Percentiles rank a stretch among this genome's conserved stretches.
Evolutionary conservation across 1,140 invertebrate species (phyloP).

Genomic region (Achatina immaculata): DNA sequence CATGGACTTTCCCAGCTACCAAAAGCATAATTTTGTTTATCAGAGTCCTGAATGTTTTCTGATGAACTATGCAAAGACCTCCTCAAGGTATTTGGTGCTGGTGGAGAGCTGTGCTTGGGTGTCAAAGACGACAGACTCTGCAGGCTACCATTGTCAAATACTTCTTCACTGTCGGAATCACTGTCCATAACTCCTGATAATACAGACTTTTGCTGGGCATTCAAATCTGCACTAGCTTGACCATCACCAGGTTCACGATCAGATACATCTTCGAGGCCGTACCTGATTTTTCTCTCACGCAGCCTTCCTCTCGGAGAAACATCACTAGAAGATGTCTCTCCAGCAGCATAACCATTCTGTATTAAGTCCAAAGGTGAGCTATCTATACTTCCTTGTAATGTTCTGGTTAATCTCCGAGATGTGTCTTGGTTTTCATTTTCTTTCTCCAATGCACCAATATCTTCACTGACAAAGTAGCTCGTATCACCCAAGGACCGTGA

Average conservation of each 20-base stretch:
- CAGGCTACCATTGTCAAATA: background rate
- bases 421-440: background rate
- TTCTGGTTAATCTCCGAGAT: background rate
- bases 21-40: too few species aligned
- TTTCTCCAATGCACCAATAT: background rate
- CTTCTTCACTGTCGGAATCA: background rate
- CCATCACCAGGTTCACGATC: slow-evolving; percentile 10
- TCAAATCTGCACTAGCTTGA: background rate
- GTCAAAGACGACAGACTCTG: background rate
- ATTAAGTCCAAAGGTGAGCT: background rate
- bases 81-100: background rate
- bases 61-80: too few species aligned
- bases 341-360: background rate
- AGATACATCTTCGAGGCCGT: background rate
- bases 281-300: background rate
- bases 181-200: background rate
- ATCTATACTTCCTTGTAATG: background rate
- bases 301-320: background rate
- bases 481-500: background rate
- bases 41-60: too few species aligned
- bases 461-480: background rate
- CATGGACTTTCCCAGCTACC: too few species aligned
- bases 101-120: background rate
- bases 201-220: background rate
- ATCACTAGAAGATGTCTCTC: background rate